phyloP scores from a whole-genome alignment of 2,888 invertebrate species.

The Acronicta psi region DNA sequence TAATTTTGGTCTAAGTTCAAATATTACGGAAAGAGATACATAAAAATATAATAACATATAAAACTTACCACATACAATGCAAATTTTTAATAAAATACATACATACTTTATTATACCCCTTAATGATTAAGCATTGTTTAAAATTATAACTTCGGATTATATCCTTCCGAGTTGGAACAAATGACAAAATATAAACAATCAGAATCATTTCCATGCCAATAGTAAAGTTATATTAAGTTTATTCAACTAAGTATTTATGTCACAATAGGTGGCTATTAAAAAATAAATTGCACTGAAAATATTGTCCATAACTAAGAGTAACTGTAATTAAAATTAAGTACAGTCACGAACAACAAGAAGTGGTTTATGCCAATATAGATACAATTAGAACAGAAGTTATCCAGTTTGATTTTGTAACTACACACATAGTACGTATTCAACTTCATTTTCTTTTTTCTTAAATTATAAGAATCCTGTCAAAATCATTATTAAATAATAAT shows the following conservation, averaged over 20 bases:
- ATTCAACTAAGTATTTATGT: slow-evolving; percentile 43
- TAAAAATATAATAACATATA: slow-evolving; percentile 24
- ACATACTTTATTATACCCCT: slow-evolving; percentile 25
- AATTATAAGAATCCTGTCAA: slow-evolving; percentile 37
- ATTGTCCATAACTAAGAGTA: slow-evolving; percentile 57
- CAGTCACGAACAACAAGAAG: slow-evolving; percentile 62
- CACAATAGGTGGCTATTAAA: slow-evolving; percentile 56
- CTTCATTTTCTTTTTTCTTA: slow-evolving; percentile 20
- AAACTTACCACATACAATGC: slow-evolving; percentile 30
- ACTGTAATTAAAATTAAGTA: slow-evolving; percentile 54
- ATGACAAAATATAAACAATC: slow-evolving; percentile 43
- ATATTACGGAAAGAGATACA: slow-evolving; percentile 34
- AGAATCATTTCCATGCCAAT: slow-evolving; percentile 38
- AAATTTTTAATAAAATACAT: slow-evolving; percentile 33
- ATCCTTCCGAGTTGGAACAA: slow-evolving; percentile 37
- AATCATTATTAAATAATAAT: slow-evolving; percentile 32
- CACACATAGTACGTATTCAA: slow-evolving; percentile 13
- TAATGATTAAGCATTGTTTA: slow-evolving; percentile 48
- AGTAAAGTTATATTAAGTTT: slow-evolving; percentile 39
- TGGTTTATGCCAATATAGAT: slow-evolving; percentile 30
- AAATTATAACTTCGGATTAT: slow-evolving; percentile 33
- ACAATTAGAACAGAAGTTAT: slow-evolving; percentile 9
- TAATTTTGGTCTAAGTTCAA: slow-evolving; percentile 66
- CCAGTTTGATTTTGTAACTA: slow-evolving; percentile 5
- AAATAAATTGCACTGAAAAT: slow-evolving; percentile 63